Conservation (phyloP, 2,113 vertebrate species). For the Mirounga angustirostris region DNA sequence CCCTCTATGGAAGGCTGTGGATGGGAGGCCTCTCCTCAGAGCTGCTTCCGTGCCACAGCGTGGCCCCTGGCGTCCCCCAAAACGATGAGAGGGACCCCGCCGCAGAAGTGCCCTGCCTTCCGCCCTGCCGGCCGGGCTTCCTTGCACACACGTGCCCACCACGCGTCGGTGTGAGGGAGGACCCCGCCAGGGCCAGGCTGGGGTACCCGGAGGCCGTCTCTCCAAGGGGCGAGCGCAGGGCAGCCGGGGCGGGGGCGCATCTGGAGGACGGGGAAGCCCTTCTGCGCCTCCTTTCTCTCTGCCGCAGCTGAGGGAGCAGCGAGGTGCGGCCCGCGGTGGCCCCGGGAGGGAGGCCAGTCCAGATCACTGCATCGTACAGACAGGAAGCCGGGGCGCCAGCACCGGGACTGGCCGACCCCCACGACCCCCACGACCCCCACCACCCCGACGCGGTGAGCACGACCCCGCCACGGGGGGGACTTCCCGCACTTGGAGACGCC, state of each 20-base stretch:
- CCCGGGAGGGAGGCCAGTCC: not conserved
- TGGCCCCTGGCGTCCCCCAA: not conserved
- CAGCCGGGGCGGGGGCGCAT: not conserved
- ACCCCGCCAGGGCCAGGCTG: not conserved
- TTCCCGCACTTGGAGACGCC: not conserved
- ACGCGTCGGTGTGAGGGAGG: too few relatives aligned
- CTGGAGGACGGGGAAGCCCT: not conserved
- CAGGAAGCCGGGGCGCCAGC: not conserved
- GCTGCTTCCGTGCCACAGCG: not conserved
- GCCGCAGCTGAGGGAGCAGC: not conserved
- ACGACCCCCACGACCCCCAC: too few relatives aligned
- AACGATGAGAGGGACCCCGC: not conserved
- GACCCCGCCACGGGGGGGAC: rapidly evolving
- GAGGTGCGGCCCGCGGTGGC: not conserved
- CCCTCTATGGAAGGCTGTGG: not conserved
- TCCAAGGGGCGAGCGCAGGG: not conserved
- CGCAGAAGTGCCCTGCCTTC: not conserved
- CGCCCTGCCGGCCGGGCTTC: not conserved
- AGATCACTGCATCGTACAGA: not conserved
- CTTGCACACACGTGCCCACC: not conserved
- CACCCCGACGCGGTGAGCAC: too few relatives aligned
- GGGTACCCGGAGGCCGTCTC: not conserved
- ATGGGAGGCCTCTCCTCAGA: not conserved
- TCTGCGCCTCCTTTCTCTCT: not conserved
- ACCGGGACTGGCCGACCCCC: not conserved